A percentile compares a stretch with the other conserved stretches of the same genome.
phyloP scores from a whole-genome alignment of 2,113 vertebrate genomes.

The Pseudolaguvia tuberculata region DNA sequence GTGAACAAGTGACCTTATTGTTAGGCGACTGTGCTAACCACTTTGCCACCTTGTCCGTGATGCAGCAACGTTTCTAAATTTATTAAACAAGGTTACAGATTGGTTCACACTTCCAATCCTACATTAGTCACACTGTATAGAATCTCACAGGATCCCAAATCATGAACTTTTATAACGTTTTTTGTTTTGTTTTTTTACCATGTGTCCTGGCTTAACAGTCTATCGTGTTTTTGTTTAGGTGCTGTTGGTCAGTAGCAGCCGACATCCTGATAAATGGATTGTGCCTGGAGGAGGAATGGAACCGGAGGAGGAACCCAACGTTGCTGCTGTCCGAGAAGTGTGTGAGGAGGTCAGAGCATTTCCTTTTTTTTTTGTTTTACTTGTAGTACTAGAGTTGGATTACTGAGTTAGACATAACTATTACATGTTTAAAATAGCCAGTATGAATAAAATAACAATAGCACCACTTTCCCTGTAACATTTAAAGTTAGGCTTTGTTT shows the following conservation, averaged over 20 bases:
- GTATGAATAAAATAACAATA: not conserved
- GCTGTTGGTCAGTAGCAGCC: constrained; percentile 93
- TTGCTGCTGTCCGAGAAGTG: constrained; percentile 90
- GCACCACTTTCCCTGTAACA: not conserved
- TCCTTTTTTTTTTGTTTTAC: not conserved
- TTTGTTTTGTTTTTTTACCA: not conserved
- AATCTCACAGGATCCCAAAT: no score
- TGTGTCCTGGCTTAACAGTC: not conserved
- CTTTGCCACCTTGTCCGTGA: no score
- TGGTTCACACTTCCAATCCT: no score
- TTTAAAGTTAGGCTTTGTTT: not conserved
- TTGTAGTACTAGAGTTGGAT: not conserved
- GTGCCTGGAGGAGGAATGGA: constrained; percentile 98
- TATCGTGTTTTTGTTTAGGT: constrained; percentile 69
- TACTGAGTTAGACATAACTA: not conserved
- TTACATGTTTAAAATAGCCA: not conserved
- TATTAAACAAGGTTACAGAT: not conserved
- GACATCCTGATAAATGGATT: constrained; percentile 96
- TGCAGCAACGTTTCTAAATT: not conserved
- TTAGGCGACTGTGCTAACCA: no score
- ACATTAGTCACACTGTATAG: no score
- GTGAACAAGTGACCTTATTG: no score
- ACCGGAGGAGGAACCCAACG: constrained; percentile 88
- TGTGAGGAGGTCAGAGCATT: constrained; percentile 83
- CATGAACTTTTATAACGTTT: no score